phyloP scores from a whole-genome alignment of 1,140 invertebrate genomes.

The Pseudobourletiella spinata region DNA sequence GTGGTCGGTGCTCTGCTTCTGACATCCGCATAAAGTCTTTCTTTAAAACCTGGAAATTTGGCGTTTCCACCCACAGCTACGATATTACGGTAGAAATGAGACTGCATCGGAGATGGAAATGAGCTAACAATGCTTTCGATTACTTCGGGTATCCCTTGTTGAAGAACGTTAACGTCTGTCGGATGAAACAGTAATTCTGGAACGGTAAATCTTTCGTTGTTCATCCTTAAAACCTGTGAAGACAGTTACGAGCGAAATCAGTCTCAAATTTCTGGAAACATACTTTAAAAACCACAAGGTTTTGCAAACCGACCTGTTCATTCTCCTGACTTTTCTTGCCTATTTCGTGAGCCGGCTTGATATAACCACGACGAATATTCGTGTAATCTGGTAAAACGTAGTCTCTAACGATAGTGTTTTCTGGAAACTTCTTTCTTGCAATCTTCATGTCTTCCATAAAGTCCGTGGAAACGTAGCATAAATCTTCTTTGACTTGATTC shows the following conservation, averaged over 20 bases:
- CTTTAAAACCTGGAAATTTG: conserved; percentile 70
- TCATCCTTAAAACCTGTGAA: conserved; percentile 68
- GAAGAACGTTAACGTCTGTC: conserved; percentile 84
- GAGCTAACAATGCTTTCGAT: conserved; percentile 63
- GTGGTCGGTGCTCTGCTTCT: conserved; percentile 65
- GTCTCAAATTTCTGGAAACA: no score
- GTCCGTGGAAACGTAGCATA: conserved; percentile 84
- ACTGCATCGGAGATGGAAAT: conserved; percentile 66
- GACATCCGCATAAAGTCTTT: conserved; percentile 69
- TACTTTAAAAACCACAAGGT: conserved; percentile 26
- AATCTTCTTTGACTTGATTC: conserved; percentile 97
- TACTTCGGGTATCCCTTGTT: conserved; percentile 90
- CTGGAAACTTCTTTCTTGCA: conserved; percentile 53
- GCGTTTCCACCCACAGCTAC: conserved; percentile 84
- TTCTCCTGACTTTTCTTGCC: conserved; percentile 52
- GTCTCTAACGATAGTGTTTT: conserved; percentile 66
- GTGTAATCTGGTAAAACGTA: conserved; percentile 96
- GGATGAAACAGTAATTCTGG: conserved; percentile 94
- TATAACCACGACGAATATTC: conserved; percentile 67
- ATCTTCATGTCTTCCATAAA: conserved; percentile 76
- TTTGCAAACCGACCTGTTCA: conserved; percentile 47
- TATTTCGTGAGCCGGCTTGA: conserved; percentile 49
- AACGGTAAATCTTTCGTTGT: conserved; percentile 85
- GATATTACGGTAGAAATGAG: conserved; percentile 80
- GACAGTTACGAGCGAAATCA: no score